Evolutionary conservation across 2,797 vertebrate genomes (phyloP).

Genomic region (Paguma larvata): DNA sequence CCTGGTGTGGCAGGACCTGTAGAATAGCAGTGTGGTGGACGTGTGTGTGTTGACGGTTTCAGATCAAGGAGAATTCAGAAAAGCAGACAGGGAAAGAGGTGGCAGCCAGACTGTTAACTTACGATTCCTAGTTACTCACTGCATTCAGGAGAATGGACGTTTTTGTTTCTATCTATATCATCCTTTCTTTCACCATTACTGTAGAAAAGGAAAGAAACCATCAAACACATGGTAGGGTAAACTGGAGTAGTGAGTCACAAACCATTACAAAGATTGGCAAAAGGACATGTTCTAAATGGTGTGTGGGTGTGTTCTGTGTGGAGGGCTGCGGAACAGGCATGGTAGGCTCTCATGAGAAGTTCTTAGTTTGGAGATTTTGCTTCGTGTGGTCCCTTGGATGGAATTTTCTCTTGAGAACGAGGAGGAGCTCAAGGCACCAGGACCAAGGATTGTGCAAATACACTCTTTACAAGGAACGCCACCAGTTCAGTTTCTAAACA

Average conservation of each 20-base stretch:
- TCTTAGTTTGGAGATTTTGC: constrained; percentile 9
- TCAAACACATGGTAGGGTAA: not conserved
- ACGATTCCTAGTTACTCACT: not conserved
- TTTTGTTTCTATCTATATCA: not conserved
- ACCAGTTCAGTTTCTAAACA: constrained; percentile 67
- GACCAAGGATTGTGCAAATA: constrained; percentile 81
- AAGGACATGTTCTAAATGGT: constrained; percentile 8
- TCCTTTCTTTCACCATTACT: not conserved
- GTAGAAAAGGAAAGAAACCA: not conserved
- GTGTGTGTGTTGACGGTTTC: not conserved
- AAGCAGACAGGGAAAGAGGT: not conserved
- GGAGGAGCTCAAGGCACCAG: constrained; percentile 77
- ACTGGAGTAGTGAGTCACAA: not conserved
- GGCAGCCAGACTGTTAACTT: not conserved
- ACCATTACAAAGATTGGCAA: constrained; percentile 70
- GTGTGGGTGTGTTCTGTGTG: not conserved
- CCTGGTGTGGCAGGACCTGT: not conserved
- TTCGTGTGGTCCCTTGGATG: constrained; percentile 52
- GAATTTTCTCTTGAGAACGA: constrained; percentile 74
- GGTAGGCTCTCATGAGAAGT: constrained; percentile 19
- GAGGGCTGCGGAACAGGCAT: not conserved
- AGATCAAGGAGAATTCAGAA: not conserved
- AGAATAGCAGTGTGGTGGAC: not conserved
- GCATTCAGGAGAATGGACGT: not conserved
- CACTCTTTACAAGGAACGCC: constrained; percentile 69